Percentiles rank a stretch among this genome's conserved stretches.
These are phyloP conservation scores for Notoglanidium macrostoma DNA, from an alignment of 2,797 vertebrate species.

Conservation along the genomic window DNA sequence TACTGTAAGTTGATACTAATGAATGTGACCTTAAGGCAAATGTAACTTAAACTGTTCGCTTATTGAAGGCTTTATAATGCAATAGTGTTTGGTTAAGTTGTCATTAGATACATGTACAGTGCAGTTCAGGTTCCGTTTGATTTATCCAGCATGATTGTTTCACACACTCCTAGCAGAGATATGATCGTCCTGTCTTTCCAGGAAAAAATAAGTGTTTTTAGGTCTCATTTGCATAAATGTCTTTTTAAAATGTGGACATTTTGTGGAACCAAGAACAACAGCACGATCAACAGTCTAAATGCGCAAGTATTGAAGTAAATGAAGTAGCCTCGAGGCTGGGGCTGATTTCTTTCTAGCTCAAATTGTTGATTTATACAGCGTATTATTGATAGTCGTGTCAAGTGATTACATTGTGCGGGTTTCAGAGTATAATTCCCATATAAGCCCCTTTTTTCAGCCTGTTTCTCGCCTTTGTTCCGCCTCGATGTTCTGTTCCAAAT, in stretches of 20 bases:
- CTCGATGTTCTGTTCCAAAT: too few species aligned
- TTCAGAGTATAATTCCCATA: slow-evolving; percentile 24
- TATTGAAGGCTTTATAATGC: not conserved
- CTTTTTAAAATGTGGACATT: not conserved
- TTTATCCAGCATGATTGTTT: not conserved
- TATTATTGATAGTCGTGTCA: not conserved
- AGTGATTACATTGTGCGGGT: not conserved
- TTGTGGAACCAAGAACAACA: not conserved
- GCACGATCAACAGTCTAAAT: not conserved
- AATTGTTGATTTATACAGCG: not conserved
- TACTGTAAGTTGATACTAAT: not conserved
- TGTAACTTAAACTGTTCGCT: not conserved
- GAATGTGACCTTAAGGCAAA: slow-evolving; percentile 5
- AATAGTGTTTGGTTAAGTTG: not conserved
- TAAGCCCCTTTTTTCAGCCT: too few species aligned
- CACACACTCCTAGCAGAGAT: not conserved
- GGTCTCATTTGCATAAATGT: not conserved
- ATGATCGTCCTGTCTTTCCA: not conserved
- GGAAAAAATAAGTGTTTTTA: not conserved
- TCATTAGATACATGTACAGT: not conserved
- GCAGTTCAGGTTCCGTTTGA: not conserved
- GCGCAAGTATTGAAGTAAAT: too few species aligned
- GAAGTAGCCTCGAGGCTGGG: not conserved
- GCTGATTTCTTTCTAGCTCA: not conserved
- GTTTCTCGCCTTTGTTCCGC: too few species aligned